These are phyloP conservation scores for Hydrolagus affinis DNA, from an alignment of 2,113 vertebrate species.

Conservation along the genomic window DNA sequence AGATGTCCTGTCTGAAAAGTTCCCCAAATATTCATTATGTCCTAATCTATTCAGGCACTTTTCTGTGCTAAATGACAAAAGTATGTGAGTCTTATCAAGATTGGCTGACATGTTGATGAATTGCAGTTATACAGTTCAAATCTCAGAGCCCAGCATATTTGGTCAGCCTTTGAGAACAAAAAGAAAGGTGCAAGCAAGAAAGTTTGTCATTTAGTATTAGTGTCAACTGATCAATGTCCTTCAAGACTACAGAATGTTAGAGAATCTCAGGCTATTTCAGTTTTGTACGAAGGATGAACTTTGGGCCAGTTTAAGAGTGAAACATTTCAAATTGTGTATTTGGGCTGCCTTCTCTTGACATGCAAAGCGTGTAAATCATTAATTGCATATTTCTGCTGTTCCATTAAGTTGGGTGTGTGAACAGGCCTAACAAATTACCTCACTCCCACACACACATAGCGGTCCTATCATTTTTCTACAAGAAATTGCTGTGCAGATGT, in stretches of 20 bases:
- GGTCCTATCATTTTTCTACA: not conserved
- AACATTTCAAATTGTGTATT: not conserved
- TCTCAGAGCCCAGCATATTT: constrained; percentile 21
- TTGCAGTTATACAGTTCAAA: constrained; percentile 26
- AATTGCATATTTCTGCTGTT: constrained; percentile 10
- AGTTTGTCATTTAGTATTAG: constrained; percentile 23
- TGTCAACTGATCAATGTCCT: constrained; percentile 20
- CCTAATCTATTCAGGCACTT: constrained; percentile 23
- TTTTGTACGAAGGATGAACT: not conserved
- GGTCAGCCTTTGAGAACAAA: constrained; percentile 11
- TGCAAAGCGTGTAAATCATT: constrained; percentile 16
- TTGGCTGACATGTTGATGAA: constrained; percentile 30
- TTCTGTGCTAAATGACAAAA: constrained; percentile 18
- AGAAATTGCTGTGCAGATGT: not conserved
- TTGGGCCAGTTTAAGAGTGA: not conserved
- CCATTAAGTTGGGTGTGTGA: not conserved
- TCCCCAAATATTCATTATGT: constrained; percentile 16
- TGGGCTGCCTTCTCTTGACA: constrained; percentile 1
- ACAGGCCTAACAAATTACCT: not conserved
- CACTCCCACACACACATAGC: not conserved
- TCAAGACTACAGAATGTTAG: not conserved
- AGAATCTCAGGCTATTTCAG: not conserved
- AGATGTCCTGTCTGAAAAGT: constrained; percentile 18
- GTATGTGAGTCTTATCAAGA: constrained; percentile 20
- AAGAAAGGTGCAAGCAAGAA: constrained; percentile 13